Base-by-base conservation (phyloP, 2,888 invertebrate genomes). In the Agriopis leucophaearia region DNA sequence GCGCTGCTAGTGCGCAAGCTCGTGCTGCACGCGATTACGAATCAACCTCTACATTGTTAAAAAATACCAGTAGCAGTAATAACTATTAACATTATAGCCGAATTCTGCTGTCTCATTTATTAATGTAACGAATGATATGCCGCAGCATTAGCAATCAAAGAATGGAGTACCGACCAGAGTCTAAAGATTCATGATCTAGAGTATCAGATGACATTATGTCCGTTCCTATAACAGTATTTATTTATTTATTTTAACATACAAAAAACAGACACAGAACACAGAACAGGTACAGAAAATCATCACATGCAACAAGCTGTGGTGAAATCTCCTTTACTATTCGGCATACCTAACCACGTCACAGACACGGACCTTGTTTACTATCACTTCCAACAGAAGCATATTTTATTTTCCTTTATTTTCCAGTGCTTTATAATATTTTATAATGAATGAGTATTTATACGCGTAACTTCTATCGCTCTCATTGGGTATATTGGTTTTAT, bases 361-460 rank as follows among this genome's bases (percentile, higher is more conserved):
- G 82, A 81, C 84, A 81, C 82, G 83, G 82, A 81, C 82, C 80
- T 84, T 87, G 85, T 88, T 88, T 86, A 85, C 86, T 85, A 88
- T 87, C 86, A 83, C 82, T 86, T 84, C 82, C 80, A 74, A 75
- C 79, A 78, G 79, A 81, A 79, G 75, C 77, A 84, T 81, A 27
- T 80, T 85, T 85, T 84, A 81, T 84, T 86, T 85, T 82, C 79
- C 77, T 82, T 79, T 80, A 78, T 80, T 81, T 78, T 81, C 81
- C 78, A 82, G 74, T 78, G 74, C 78, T 76, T 74, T 84, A 83
- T 82, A 84, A 84, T 79, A 74, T 74, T 76, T 78, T 72, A 71
- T n/a, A n/a, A n/a, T n/a, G n/a, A n/a, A n/a, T n/a, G 27, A 27
- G 27, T 27, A 27, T 27, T 27, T 27, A 27, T 27, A 27, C 27